Base-by-base conservation (phyloP, 2,797 vertebrate genomes). In the Molossus molossus region DNA sequence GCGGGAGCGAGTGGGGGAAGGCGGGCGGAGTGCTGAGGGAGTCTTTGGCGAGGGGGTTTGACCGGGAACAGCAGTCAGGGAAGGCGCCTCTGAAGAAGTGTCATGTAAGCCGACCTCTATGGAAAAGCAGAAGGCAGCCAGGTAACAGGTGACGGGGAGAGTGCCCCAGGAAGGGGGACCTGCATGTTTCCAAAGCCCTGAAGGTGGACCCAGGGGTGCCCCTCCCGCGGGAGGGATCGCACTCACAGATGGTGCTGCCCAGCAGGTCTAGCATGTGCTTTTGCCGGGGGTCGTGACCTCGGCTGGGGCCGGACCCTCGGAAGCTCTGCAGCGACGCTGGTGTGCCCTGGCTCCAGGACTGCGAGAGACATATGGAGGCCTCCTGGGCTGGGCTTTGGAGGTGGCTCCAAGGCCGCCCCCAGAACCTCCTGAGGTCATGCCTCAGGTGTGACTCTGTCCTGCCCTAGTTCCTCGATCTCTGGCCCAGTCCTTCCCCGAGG, bases 121-220 rank as follows among this genome's bases (percentile, higher is more conserved):
- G 79, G 23, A 65, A 37, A 80, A 67, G 29, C 64, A 94, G 73
- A 84, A 75, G 69, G 45, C 29, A 57, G 7, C 64, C 57, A 57
- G 75, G 37, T 29, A 17, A 58, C 73, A 4, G 37, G 5, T 0
- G 1, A 57, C 45, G 29, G 55, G 45, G 29, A 65, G 33, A 1
- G 55, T 85, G 5, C 48, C 58, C n/a, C 20, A 10, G 18, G 23
- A 14, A 33, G 50, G 70, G 27, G 13, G 48, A 70, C 15, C 53
- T 14, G 12, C 14, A 2, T 50, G 20, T 13, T 5, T 4, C 29
- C n/a, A 45, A 82, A 11, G 29, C 40, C 33, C 33, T 27, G 15
- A 27, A 29, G 3, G 14, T 12, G 62, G 1, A 55, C n/a, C 45
- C 83, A 62, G 73, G 21, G 18, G 0, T 8, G 45, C 29, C 7